Evolutionary conservation across 2,797 vertebrate species (phyloP).

Genomic region (Notamacropus eugenii): DNA sequence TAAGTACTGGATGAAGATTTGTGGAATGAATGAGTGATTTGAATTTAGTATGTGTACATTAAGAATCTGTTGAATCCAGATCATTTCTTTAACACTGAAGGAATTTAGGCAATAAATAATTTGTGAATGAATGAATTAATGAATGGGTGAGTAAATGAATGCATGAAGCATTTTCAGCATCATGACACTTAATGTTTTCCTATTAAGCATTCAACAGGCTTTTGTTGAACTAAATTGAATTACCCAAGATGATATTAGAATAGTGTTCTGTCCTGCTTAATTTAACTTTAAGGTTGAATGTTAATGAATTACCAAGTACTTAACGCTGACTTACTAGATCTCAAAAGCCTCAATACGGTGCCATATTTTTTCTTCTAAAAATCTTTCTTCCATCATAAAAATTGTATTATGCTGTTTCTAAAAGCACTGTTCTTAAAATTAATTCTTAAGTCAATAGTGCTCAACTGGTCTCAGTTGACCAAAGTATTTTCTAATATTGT

Average conservation of each 20-base stretch:
- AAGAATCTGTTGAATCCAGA: not conserved
- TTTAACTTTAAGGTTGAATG: not conserved
- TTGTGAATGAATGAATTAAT: not conserved
- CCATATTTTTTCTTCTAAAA: not conserved
- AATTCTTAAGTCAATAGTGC: not conserved
- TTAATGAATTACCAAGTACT: not conserved
- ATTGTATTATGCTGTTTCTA: not conserved
- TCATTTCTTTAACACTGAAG: not conserved
- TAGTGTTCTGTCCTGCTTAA: not conserved
- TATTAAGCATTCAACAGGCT: not conserved
- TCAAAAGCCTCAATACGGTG: not conserved
- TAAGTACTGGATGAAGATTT: not conserved
- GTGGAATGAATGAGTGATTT: not conserved
- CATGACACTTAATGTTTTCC: not conserved
- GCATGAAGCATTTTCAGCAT: too few species aligned
- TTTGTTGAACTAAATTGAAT: not conserved
- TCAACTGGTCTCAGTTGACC: not conserved
- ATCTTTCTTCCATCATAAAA: not conserved
- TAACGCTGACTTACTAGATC: not conserved
- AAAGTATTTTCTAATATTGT: not conserved
- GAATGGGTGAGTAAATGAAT: too few species aligned
- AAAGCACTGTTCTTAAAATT: not conserved
- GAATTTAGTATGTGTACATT: not conserved
- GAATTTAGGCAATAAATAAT: not conserved
- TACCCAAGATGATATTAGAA: not conserved